Conservation (phyloP, 2,888 invertebrate genomes). For the Clostera curtula region DNA sequence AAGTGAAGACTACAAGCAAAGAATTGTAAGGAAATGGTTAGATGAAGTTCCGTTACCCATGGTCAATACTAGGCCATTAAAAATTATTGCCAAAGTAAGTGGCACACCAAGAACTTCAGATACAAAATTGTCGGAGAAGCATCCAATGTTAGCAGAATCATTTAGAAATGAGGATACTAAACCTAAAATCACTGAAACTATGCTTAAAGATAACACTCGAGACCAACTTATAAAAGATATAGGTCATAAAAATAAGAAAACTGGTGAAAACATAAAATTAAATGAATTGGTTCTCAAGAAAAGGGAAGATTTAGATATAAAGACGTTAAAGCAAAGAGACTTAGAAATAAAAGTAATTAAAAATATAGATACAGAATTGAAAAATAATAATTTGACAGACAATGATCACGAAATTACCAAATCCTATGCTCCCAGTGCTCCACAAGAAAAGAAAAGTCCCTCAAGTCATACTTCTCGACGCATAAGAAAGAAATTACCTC, state of each 20-base stretch:
- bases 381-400: conserved; percentile 11
- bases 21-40: conserved; percentile 85
- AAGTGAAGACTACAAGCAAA: conserved; percentile 80
- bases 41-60: conserved; percentile 78
- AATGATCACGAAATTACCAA: conserved; percentile 8
- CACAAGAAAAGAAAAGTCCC: conserved; percentile 41
- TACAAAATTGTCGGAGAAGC: conserved; percentile 36
- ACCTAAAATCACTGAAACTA: conserved; percentile 17
- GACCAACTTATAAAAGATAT: neutral
- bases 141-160: conserved; percentile 26
- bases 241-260: neutral
- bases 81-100: conserved; percentile 58
- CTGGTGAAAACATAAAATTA: neutral
- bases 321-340: conserved; percentile 5
- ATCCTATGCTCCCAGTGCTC: conserved; percentile 17
- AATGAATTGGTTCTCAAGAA: neutral
- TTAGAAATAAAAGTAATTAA: conserved; percentile 9
- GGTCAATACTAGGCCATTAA: conserved; percentile 31
- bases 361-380: conserved; percentile 14
- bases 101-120: conserved; percentile 55
- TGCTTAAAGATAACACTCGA: conserved; percentile 3
- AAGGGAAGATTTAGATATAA: neutral
- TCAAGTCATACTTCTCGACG: conserved; percentile 46
- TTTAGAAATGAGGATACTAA: conserved; percentile 18
- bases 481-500: conserved; percentile 58